Evolutionary conservation across 2,797 vertebrate genomes (phyloP).

Genomic region (Mastacembelus armatus): DNA sequence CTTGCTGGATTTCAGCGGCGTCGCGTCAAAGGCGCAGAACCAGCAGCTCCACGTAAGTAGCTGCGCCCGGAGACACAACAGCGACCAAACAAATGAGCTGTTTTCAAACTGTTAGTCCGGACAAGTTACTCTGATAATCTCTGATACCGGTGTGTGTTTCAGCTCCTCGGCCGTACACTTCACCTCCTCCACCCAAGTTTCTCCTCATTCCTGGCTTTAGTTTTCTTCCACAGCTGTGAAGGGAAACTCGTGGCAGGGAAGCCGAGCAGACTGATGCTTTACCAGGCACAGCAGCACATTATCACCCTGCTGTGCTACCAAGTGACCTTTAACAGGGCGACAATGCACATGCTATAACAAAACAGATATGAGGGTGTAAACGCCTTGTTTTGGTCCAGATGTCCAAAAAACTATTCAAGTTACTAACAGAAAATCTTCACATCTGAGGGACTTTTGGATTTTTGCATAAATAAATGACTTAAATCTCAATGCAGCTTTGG

Average conservation of each 20-base stretch:
- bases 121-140: not conserved
- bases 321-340: not conserved
- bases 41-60: conserved; percentile 63
- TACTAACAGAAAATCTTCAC: no score
- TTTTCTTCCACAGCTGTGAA: conserved; percentile 8
- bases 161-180: not conserved
- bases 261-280: conserved; percentile 55
- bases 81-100: not conserved
- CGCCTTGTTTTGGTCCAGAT: no score
- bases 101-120: rapidly evolving
- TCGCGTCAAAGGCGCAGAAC: conserved; percentile 6
- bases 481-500: no score
- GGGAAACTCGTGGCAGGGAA: conserved; percentile 70
- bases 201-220: not conserved
- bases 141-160: rapidly evolving
- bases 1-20: conserved; percentile 19
- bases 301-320: not conserved
- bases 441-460: no score
- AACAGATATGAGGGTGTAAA: no score
- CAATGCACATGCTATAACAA: not conserved
- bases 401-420: no score
- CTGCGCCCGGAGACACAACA: not conserved
- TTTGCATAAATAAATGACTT: no score
- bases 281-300: not conserved
- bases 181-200: not conserved